phyloP scores from a whole-genome alignment of 1,140 invertebrate genomes.

The Holotrichia oblita region DNA sequence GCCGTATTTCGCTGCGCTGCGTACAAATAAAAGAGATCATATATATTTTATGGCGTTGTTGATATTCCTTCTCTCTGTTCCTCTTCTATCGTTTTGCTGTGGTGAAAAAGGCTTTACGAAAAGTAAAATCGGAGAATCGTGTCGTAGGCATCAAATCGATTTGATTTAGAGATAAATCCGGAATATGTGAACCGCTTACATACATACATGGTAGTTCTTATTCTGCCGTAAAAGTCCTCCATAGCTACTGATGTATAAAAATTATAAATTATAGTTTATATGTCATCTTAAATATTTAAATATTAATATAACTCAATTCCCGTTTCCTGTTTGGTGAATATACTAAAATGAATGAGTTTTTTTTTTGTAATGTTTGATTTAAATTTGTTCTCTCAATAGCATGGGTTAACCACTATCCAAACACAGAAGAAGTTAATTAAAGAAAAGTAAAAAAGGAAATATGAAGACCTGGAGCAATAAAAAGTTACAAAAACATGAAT shows the following conservation, averaged over 20 bases:
- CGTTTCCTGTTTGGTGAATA: too few species aligned
- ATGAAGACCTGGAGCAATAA: too few species aligned
- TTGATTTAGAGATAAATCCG: conserved; percentile 28
- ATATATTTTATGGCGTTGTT: conserved; percentile 33
- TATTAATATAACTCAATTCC: too few species aligned
- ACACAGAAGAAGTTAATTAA: too few species aligned
- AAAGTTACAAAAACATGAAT: too few species aligned
- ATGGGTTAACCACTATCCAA: too few species aligned
- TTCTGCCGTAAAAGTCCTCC: not conserved
- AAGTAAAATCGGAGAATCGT: not conserved
- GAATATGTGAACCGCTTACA: not conserved
- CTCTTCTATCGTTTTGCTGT: not conserved
- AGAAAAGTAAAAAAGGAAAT: too few species aligned
- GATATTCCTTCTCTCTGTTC: not conserved
- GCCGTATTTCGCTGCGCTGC: conserved; percentile 4
- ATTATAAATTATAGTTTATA: not conserved
- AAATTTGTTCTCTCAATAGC: too few species aligned
- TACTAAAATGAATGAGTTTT: too few species aligned
- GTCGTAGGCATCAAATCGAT: not conserved
- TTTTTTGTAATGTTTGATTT: too few species aligned
- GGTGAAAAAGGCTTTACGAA: not conserved
- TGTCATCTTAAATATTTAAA: not conserved
- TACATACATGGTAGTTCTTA: not conserved
- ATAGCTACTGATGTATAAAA: conserved; percentile 13
- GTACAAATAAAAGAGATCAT: conserved; percentile 8